Conservation (phyloP, 1,140 invertebrate genomes). For the Littorina saxatilis region DNA sequence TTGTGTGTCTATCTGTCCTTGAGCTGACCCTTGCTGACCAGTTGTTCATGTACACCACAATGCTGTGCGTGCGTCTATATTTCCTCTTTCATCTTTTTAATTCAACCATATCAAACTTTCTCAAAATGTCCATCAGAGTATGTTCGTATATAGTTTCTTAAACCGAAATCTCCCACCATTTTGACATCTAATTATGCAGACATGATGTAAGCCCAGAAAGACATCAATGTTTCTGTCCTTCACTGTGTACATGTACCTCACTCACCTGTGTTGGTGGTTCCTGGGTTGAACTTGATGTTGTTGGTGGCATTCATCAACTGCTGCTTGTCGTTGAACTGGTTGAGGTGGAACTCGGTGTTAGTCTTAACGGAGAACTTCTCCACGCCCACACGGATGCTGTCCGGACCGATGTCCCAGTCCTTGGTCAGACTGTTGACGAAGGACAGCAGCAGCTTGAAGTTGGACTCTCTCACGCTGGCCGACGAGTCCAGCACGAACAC, state of each 20-base stretch:
- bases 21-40: too few species aligned
- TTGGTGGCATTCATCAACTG: conserved; percentile 39
- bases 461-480: conserved; percentile 56
- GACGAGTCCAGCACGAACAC: conserved; percentile 68
- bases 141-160: neutral
- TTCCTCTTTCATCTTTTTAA: too few species aligned
- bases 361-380: conserved; percentile 45
- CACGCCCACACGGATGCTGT: conserved; percentile 42
- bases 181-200: too few species aligned
- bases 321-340: conserved; percentile 54
- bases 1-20: too few species aligned
- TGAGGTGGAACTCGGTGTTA: conserved; percentile 68
- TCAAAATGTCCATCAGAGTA: neutral
- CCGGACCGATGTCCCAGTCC: conserved; percentile 53
- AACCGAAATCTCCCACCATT: neutral
- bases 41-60: too few species aligned
- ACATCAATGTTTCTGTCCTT: conserved; percentile 51
- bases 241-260: conserved; percentile 52
- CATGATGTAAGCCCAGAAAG: too few species aligned
- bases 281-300: conserved; percentile 49
- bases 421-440: conserved; percentile 63
- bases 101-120: neutral
- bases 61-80: too few species aligned
- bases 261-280: conserved; percentile 57
- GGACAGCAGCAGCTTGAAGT: conserved; percentile 62